A percentile compares a stretch with the other conserved stretches of the same genome.
These are phyloP conservation scores for Drymodes brunneopygia DNA, from an alignment of 2,113 vertebrate species.

Conservation along the genomic window DNA sequence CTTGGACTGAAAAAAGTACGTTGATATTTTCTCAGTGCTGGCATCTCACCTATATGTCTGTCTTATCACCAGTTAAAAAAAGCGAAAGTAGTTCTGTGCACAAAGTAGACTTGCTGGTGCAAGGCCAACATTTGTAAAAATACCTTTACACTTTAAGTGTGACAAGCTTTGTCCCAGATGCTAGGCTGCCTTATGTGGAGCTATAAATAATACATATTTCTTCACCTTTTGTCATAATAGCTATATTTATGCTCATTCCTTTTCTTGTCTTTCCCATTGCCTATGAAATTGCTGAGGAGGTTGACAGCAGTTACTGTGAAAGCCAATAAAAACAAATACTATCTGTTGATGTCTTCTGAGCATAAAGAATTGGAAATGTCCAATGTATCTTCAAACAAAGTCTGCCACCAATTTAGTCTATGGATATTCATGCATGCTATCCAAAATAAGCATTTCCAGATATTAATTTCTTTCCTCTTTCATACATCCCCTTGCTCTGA, in stretches of 20 bases:
- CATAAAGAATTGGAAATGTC: neutral
- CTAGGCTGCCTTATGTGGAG: neutral
- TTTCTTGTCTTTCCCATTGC: neutral
- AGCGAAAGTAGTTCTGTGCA: neutral
- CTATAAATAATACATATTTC: neutral
- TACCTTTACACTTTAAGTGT: neutral
- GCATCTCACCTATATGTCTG: neutral
- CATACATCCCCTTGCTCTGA: neutral
- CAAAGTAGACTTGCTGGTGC: neutral
- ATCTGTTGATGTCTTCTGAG: neutral
- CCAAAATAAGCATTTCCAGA: slow-evolving; percentile 45
- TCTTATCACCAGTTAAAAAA: neutral
- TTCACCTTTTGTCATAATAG: neutral
- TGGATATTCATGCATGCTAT: neutral
- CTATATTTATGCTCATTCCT: neutral
- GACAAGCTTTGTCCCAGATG: neutral
- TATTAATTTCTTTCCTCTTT: neutral
- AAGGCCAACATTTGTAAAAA: neutral
- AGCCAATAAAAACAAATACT: slow-evolving; percentile 19
- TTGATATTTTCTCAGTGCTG: neutral
- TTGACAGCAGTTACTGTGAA: neutral
- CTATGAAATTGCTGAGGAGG: neutral
- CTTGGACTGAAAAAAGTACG: neutral
- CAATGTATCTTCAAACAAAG: neutral
- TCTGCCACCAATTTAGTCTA: slow-evolving; percentile 33